Evolutionary conservation across 2,888 invertebrate genomes (phyloP).

Genomic region (Odiellus spinosus): DNA sequence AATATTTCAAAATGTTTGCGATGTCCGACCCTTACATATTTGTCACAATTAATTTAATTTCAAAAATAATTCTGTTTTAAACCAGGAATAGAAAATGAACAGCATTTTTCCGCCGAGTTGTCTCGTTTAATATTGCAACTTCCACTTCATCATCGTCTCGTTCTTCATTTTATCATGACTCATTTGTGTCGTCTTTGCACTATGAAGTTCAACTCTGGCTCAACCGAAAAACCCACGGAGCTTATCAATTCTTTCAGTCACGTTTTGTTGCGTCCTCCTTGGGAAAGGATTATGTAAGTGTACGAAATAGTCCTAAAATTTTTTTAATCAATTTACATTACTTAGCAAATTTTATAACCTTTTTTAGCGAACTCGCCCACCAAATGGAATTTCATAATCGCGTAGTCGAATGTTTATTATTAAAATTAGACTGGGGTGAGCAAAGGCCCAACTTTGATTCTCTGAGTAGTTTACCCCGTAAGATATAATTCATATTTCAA

Average conservation of each 20-base stretch:
- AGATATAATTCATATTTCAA: too few species aligned
- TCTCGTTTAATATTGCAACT: conserved; percentile 41
- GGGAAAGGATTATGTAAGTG: conserved; percentile 56
- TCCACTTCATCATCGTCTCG: conserved; percentile 45
- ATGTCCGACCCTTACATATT: too few species aligned
- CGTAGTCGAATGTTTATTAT: conserved; percentile 49
- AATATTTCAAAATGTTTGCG: too few species aligned
- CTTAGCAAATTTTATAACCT: conserved; percentile 2
- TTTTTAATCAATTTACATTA: neutral
- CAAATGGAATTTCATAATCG: conserved; percentile 55
- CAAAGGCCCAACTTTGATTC: conserved; percentile 45
- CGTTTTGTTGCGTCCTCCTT: conserved; percentile 53
- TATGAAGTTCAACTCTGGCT: conserved; percentile 45
- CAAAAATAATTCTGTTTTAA: conserved; percentile 28
- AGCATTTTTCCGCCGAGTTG: conserved; percentile 40
- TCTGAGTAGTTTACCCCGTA: neutral
- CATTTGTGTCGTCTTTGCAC: conserved; percentile 55
- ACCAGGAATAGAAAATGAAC: conserved; percentile 32
- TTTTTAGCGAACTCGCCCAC: conserved; percentile 50
- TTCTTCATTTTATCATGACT: conserved; percentile 47
- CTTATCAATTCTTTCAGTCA: conserved; percentile 55
- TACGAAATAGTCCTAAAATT: neutral
- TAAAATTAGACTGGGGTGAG: conserved; percentile 51
- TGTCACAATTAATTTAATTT: conserved; percentile 1
- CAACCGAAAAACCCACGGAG: conserved; percentile 46